These are phyloP conservation scores for Hemiprocne comata DNA, from an alignment of 2,113 vertebrate species.

Conservation along the genomic window DNA sequence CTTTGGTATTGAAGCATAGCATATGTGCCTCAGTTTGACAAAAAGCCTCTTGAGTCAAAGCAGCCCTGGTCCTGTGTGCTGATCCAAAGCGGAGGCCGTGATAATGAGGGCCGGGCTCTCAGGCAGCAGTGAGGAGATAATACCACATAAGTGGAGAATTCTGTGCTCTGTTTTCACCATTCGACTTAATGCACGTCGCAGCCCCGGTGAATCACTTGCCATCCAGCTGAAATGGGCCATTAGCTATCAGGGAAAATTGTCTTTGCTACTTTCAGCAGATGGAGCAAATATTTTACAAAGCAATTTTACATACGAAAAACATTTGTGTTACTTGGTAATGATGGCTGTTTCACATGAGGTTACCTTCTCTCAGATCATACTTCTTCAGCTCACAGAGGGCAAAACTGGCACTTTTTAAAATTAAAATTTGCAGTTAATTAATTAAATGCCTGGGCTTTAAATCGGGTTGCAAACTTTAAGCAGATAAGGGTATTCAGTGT, in stretches of 20 bases:
- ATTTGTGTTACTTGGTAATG: conserved; percentile 80
- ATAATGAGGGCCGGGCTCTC: conserved; percentile 70
- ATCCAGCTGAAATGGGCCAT: conserved; percentile 91
- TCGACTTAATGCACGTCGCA: conserved; percentile 68
- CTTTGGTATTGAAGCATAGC: conserved; percentile 41
- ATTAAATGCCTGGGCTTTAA: conserved; percentile 59
- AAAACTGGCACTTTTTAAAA: conserved; percentile 74
- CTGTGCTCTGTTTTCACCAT: conserved; percentile 49
- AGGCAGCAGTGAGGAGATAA: conserved; percentile 77
- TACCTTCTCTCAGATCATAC: conserved; percentile 68
- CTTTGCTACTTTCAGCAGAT: conserved; percentile 94
- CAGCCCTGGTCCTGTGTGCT: conserved; percentile 59
- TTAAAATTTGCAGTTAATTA: conserved; percentile 73
- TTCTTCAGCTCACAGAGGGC: conserved; percentile 73
- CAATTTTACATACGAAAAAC: conserved; percentile 83
- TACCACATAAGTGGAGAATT: conserved; percentile 72
- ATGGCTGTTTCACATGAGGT: conserved; percentile 74
- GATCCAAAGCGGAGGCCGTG: conserved; percentile 61
- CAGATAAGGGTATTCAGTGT: conserved; percentile 9
- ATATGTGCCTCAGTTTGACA: conserved; percentile 73
- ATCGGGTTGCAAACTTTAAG: conserved; percentile 71
- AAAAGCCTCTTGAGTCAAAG: conserved; percentile 55
- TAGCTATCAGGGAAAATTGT: conserved; percentile 94
- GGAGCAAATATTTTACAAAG: conserved; percentile 91
- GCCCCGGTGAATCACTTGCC: conserved; percentile 75